Conservation (phyloP, 2,888 invertebrate genomes). For the Hemaris fuciformis region DNA sequence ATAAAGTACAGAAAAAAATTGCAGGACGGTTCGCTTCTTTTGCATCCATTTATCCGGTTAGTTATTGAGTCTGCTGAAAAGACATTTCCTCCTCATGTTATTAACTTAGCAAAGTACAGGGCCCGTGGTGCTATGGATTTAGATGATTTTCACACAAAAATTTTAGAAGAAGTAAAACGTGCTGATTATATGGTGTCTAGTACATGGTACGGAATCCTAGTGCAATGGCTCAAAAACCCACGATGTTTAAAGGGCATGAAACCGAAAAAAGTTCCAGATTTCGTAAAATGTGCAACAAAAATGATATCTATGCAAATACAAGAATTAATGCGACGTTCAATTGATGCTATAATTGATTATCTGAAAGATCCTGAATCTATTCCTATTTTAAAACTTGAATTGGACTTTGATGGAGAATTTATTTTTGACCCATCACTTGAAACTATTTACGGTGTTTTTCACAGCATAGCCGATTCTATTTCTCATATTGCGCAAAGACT, state of each 20-base stretch:
- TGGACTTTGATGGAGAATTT: slow-evolving; percentile 79
- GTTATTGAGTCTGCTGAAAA: slow-evolving; percentile 78
- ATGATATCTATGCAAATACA: slow-evolving; percentile 83
- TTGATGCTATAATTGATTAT: slow-evolving; percentile 82
- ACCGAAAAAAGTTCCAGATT: slow-evolving; percentile 56
- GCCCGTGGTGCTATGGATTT: slow-evolving; percentile 62
- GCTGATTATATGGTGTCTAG: slow-evolving; percentile 70
- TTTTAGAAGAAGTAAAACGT: slow-evolving; percentile 65
- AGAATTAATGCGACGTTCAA: slow-evolving; percentile 84
- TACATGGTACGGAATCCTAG: slow-evolving; percentile 68
- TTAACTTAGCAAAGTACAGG: slow-evolving; percentile 75
- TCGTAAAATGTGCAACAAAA: slow-evolving; percentile 69
- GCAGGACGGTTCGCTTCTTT: slow-evolving; percentile 79
- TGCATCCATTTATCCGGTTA: slow-evolving; percentile 84
- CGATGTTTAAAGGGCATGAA: slow-evolving; percentile 68
- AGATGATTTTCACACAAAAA: slow-evolving; percentile 50
- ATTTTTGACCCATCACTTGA: slow-evolving; percentile 82
- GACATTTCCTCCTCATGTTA: slow-evolving; percentile 78
- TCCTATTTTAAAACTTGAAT: slow-evolving; percentile 83
- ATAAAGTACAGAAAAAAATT: slow-evolving; percentile 80
- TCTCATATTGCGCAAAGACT: slow-evolving; percentile 80
- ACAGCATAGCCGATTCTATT: slow-evolving; percentile 80
- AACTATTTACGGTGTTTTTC: slow-evolving; percentile 80
- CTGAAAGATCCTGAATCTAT: slow-evolving; percentile 77
- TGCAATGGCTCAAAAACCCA: slow-evolving; percentile 74